phyloP scores from a whole-genome alignment of 2,888 invertebrate genomes.

The Drosophila seclusa region DNA sequence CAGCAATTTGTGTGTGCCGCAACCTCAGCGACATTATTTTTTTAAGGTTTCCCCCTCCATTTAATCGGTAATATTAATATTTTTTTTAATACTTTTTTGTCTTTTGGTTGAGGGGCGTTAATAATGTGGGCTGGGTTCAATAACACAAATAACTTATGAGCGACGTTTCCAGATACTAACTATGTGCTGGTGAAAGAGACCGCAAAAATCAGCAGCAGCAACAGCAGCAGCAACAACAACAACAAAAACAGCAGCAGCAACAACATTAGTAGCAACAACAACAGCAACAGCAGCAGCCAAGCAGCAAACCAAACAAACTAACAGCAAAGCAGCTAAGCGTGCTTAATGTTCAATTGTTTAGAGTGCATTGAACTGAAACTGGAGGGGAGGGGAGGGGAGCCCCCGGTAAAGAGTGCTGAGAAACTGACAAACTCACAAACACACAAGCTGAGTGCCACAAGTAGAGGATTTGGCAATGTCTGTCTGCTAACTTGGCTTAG shows the following conservation, averaged over 20 bases:
- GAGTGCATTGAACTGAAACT: constrained; percentile 55
- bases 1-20: constrained; percentile 46
- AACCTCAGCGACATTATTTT: constrained; percentile 63
- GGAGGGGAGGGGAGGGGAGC: constrained; percentile 4
- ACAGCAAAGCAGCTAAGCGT: constrained; percentile 45
- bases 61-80: constrained; percentile 55
- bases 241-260: not conserved
- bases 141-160: constrained; percentile 37
- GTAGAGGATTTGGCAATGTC: constrained; percentile 5
- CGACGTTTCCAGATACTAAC: constrained; percentile 19
- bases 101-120: constrained; percentile 49
- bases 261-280: not conserved
- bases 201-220: constrained; percentile 12
- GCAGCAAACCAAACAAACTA: constrained; percentile 28
- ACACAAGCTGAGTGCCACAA: constrained; percentile 14
- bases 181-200: constrained; percentile 44
- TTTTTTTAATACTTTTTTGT: constrained; percentile 2
- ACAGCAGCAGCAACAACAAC: fast-evolving
- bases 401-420: not conserved
- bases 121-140: constrained; percentile 60
- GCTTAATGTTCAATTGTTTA: constrained; percentile 66
- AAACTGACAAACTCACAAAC: constrained; percentile 7
- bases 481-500: constrained; percentile 1
- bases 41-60: constrained; percentile 13
- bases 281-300: constrained; percentile 18